Conservation (phyloP, 2,113 vertebrate species). For the Vidua macroura region DNA sequence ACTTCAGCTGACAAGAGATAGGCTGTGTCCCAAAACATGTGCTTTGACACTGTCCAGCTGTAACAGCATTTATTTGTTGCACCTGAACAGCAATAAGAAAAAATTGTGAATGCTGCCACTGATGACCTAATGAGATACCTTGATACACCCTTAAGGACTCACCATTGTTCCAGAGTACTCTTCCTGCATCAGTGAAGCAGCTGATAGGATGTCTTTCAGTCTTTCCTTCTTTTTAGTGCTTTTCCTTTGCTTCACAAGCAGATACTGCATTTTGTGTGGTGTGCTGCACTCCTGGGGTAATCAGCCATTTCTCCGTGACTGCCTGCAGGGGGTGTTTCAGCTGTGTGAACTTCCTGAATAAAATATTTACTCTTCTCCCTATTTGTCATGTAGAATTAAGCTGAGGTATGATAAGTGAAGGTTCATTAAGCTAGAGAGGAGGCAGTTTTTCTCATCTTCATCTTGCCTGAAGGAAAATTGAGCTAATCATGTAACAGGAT, state of each 20-base stretch:
- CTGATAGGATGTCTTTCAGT: neutral
- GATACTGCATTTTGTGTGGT: neutral
- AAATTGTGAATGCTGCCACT: neutral
- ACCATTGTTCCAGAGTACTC: neutral
- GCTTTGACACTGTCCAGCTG: neutral
- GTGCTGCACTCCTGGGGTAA: neutral
- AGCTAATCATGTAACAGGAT: neutral
- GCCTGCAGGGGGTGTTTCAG: neutral
- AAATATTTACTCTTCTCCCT: neutral
- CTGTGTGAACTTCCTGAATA: neutral
- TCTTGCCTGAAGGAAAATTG: neutral
- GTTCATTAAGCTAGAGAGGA: neutral
- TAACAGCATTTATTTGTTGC: neutral
- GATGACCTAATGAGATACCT: neutral
- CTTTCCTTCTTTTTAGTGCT: neutral
- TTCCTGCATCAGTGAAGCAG: neutral
- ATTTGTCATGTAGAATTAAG: neutral
- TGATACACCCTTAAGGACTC: neutral
- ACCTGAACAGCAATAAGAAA: neutral
- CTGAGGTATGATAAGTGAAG: neutral
- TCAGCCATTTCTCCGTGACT: neutral
- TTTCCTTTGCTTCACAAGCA: neutral
- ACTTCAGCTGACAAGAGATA: neutral
- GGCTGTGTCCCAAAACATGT: neutral
- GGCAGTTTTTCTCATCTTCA: neutral